Conservation (phyloP, 2,113 vertebrate species). For the Lophura nycthemera region DNA sequence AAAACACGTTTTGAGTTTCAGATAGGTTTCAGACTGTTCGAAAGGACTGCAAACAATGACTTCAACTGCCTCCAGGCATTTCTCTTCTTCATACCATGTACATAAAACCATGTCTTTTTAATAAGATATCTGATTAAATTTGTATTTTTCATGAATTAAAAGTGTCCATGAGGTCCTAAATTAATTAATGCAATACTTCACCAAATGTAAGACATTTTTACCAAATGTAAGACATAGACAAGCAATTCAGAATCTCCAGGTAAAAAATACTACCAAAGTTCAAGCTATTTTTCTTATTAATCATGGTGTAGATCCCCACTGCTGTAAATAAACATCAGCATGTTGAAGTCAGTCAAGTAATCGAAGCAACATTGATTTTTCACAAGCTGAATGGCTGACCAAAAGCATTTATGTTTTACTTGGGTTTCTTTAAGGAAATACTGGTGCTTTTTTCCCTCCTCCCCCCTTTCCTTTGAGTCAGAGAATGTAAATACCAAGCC, state of each 20-base stretch:
- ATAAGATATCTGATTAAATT: not conserved
- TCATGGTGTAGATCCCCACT: not conserved
- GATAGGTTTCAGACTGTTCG: not conserved
- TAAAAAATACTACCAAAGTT: slow-evolving; percentile 16
- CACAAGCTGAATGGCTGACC: slow-evolving; percentile 22
- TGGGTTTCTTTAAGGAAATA: not conserved
- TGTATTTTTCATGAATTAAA: not conserved
- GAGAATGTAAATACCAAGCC: not conserved
- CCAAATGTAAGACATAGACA: not conserved
- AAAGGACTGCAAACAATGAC: not conserved
- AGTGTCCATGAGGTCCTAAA: not conserved
- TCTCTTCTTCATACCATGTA: not conserved
- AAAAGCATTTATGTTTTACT: not conserved
- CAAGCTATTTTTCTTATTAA: slow-evolving; percentile 30
- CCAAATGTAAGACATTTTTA: not conserved
- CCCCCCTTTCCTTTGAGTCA: not conserved
- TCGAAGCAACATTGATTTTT: slow-evolving; percentile 60
- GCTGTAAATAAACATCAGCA: slow-evolving; percentile 44
- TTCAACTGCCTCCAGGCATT: not conserved
- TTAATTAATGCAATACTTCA: not conserved
- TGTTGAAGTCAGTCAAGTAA: slow-evolving; percentile 17
- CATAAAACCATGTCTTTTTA: not conserved
- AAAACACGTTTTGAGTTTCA: not conserved
- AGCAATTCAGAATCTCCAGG: slow-evolving; percentile 46
- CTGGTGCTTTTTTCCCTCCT: not conserved